A percentile compares a stretch with the other conserved stretches of the same genome.
These are phyloP conservation scores for Lingula anatina DNA, from an alignment of 2,888 invertebrate genomes.

Conservation along the genomic window DNA sequence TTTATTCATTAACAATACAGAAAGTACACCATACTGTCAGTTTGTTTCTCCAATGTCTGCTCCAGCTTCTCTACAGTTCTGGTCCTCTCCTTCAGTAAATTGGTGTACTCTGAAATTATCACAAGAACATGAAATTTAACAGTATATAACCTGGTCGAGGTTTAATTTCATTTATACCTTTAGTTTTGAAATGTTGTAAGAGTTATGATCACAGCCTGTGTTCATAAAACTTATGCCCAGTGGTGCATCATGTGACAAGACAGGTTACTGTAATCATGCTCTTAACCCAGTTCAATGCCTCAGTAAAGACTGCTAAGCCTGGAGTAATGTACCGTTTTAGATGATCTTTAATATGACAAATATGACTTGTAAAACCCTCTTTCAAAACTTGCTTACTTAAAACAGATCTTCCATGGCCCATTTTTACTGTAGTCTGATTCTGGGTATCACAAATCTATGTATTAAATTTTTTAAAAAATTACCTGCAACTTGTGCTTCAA, in stretches of 20 bases:
- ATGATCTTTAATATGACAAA: too few species aligned
- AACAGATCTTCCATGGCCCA: too few species aligned
- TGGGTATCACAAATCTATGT: too few species aligned
- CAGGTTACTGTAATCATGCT: not conserved
- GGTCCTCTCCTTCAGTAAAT: slow-evolving; percentile 36
- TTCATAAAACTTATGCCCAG: not conserved
- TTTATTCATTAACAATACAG: too few species aligned
- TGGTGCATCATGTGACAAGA: not conserved
- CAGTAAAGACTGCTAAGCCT: not conserved
- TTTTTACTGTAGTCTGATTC: too few species aligned
- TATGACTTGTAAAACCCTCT: too few species aligned
- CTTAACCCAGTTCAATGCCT: not conserved
- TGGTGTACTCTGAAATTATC: slow-evolving; percentile 30
- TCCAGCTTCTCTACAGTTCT: slow-evolving; percentile 38
- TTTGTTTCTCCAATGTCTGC: slow-evolving; percentile 27
- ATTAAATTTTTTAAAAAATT: too few species aligned
- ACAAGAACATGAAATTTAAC: not conserved
- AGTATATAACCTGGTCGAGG: not conserved
- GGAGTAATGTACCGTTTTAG: not conserved
- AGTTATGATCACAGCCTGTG: not conserved
- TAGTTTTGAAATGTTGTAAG: too few species aligned
- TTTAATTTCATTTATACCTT: not conserved
- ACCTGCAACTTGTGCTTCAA: slow-evolving; percentile 39
- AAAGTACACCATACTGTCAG: too few species aligned
- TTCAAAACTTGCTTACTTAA: too few species aligned